phyloP scores from a whole-genome alignment of 1,140 invertebrate genomes.

The Cyrtorhinus lividipennis region DNA sequence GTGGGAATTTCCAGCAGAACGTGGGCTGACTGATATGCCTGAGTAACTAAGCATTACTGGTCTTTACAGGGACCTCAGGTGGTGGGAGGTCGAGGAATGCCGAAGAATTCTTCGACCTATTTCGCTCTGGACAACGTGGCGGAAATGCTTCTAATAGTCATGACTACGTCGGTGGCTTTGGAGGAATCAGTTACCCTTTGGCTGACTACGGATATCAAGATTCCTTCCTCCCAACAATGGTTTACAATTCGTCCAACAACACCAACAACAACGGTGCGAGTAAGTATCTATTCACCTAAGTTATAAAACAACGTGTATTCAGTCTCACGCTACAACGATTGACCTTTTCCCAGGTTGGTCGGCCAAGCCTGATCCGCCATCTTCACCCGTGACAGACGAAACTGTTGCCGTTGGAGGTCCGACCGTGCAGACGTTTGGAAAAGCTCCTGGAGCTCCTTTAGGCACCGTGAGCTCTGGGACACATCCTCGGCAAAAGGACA shows the following conservation, averaged over 20 bases:
- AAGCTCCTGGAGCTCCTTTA: not conserved
- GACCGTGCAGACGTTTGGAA: not conserved
- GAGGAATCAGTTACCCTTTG: not conserved
- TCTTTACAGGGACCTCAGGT: not conserved
- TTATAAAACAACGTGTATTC: too few relatives aligned
- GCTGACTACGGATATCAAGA: not conserved
- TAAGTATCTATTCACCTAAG: too few relatives aligned
- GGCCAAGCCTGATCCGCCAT: not conserved
- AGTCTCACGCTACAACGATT: too few relatives aligned
- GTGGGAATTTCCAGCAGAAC: too few relatives aligned
- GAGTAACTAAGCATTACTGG: too few relatives aligned
- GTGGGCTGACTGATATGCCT: too few relatives aligned
- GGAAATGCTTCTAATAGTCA: not conserved
- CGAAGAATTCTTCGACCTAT: constrained; percentile 1
- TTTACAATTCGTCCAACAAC: not conserved
- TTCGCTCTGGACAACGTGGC: not conserved
- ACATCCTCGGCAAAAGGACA: not conserved
- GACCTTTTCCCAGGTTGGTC: too few relatives aligned
- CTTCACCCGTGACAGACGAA: not conserved
- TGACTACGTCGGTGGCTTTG: not conserved
- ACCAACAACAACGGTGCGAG: not conserved
- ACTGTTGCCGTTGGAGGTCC: not conserved
- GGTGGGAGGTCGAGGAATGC: constrained; percentile 3
- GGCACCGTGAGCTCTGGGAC: not conserved
- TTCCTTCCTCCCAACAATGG: not conserved